Percentiles rank a stretch among this genome's conserved stretches.
These are phyloP conservation scores for Mus pahari DNA, from an alignment of 2,113 vertebrate genomes.

Conservation along the genomic window DNA sequence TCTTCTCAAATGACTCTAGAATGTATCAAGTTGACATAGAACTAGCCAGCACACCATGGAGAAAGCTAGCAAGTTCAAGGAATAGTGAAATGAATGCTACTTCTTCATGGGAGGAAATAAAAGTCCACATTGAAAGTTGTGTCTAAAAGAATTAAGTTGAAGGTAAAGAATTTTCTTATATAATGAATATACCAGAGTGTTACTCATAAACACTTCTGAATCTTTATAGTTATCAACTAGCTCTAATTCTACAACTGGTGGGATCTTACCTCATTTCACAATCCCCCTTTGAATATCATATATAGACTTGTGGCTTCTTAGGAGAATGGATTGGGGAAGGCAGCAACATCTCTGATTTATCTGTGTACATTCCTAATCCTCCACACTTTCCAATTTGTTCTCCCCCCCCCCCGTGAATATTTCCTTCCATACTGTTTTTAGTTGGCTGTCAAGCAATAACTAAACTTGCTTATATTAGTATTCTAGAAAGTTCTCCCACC, in stretches of 20 bases:
- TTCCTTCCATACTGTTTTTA: background rate
- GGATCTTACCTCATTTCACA: background rate
- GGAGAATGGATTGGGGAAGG: background rate
- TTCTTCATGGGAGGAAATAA: background rate
- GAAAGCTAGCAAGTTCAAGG: background rate
- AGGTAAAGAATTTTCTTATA: background rate
- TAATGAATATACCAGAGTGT: background rate
- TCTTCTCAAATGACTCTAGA: background rate
- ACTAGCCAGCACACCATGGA: background rate
- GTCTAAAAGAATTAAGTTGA: background rate
- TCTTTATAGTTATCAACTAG: background rate
- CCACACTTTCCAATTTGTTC: background rate
- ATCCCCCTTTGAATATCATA: background rate
- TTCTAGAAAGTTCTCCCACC: background rate
- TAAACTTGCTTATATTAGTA: slow-evolving; percentile 58
- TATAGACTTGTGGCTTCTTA: slow-evolving; percentile 29
- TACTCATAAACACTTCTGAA: background rate
- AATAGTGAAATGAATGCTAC: background rate
- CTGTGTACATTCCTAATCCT: background rate
- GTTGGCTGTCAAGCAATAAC: slow-evolving; percentile 55
- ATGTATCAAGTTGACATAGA: background rate
- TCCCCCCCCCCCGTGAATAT: background rate
- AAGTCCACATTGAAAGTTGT: background rate
- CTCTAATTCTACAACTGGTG: background rate
- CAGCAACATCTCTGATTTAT: background rate